phyloP scores from a whole-genome alignment of 2,113 vertebrate species.

The Glareola pratincola region DNA sequence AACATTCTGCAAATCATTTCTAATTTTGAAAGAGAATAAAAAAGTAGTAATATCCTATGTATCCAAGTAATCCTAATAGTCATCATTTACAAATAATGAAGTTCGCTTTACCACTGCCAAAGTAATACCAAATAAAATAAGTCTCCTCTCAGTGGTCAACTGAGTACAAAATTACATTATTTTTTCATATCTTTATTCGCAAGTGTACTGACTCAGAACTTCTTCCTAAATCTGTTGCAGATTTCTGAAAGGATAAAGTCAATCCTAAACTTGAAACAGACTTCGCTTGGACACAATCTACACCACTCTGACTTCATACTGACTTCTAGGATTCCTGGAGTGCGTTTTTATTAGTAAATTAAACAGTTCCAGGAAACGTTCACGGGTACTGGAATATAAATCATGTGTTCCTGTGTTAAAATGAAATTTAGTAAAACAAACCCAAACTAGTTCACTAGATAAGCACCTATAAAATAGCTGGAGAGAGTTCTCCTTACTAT shows the following conservation, averaged over 20 bases:
- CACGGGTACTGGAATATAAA: not conserved
- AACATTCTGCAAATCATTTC: not conserved
- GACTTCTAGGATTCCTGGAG: constrained; percentile 44
- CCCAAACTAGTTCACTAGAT: not conserved
- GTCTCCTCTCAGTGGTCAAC: not conserved
- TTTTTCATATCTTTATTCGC: not conserved
- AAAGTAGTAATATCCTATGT: not conserved
- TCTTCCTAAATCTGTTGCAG: not conserved
- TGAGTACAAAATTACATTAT: not conserved
- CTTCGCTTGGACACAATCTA: constrained; percentile 28
- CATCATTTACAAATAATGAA: not conserved
- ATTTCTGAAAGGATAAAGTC: not conserved
- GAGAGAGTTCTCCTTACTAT: not conserved
- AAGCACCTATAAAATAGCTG: not conserved
- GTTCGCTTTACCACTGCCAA: not conserved
- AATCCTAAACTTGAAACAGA: not conserved
- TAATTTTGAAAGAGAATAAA: not conserved
- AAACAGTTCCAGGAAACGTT: constrained; percentile 57
- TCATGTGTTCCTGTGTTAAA: not conserved
- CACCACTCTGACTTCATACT: not conserved
- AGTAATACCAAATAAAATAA: not conserved
- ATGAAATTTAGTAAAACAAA: not conserved
- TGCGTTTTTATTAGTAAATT: constrained; percentile 52
- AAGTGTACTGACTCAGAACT: not conserved
- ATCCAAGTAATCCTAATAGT: not conserved